phyloP scores from a whole-genome alignment of 2,113 vertebrate genomes.

The Podarcis muralis region DNA sequence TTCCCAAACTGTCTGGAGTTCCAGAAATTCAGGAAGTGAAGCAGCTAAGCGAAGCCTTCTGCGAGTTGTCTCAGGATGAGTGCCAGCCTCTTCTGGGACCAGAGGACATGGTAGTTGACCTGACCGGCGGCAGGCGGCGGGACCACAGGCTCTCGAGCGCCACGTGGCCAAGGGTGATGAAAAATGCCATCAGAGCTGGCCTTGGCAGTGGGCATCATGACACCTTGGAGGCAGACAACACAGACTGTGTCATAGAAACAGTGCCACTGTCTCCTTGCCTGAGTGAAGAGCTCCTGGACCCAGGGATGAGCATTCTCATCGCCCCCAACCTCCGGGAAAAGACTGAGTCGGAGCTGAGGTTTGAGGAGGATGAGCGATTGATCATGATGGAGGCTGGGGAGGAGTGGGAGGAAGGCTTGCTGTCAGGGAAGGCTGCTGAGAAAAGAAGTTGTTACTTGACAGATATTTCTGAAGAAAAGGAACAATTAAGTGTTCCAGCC shows the following conservation, averaged over 20 bases:
- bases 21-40: constrained; percentile 58
- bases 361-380: constrained; percentile 93
- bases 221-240: constrained; percentile 71
- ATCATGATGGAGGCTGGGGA: constrained; percentile 87
- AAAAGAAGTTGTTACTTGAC: constrained; percentile 66
- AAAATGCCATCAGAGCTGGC: constrained; percentile 72
- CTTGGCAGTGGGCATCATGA: constrained; percentile 73
- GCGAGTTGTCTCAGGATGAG: constrained; percentile 58
- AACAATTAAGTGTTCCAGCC: constrained; percentile 27
- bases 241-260: constrained; percentile 76
- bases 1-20: constrained; percentile 62
- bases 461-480: constrained; percentile 72
- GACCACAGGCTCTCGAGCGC: constrained; percentile 73
- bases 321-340: constrained; percentile 83
- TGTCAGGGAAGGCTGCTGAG: constrained; percentile 81
- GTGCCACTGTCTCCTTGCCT: constrained; percentile 89
- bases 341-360: constrained; percentile 93
- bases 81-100: constrained; percentile 63
- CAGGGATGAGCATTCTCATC: constrained; percentile 80
- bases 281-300: constrained; percentile 87
- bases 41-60: constrained; percentile 50
- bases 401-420: constrained; percentile 78
- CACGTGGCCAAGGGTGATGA: constrained; percentile 80
- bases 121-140: constrained; percentile 48
- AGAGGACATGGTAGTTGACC: constrained; percentile 12